These are phyloP conservation scores for Arion vulgaris DNA, from an alignment of 1,140 invertebrate genomes.

Conservation along the genomic window DNA sequence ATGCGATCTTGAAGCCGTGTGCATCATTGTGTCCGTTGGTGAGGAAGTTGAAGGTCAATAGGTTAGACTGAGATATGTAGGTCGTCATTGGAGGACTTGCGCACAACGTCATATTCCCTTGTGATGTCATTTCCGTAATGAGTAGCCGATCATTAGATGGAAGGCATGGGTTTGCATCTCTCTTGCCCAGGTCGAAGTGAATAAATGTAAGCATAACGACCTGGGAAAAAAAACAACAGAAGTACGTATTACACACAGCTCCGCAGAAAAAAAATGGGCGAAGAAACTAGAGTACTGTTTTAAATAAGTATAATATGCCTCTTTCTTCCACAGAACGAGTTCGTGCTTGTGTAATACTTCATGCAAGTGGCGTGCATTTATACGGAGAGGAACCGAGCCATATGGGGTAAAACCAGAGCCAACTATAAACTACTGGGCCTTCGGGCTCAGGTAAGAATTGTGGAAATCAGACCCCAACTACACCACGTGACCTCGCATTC, in stretches of 20 bases:
- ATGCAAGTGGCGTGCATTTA: no score
- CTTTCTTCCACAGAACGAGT: neutral
- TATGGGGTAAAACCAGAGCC: no score
- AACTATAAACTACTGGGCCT: no score
- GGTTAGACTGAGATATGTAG: constrained; percentile 50
- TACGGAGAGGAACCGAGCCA: no score
- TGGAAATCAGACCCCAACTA: no score
- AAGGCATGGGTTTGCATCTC: constrained; percentile 48
- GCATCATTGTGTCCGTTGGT: constrained; percentile 54
- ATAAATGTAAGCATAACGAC: constrained; percentile 56
- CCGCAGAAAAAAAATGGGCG: no score
- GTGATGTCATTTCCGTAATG: constrained; percentile 47
- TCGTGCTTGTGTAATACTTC: neutral
- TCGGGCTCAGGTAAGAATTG: no score
- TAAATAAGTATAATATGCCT: no score
- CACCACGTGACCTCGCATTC: no score
- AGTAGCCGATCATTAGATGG: constrained; percentile 50
- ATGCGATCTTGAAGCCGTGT: constrained; percentile 56
- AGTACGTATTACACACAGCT: no score
- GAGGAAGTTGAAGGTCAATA: constrained; percentile 48
- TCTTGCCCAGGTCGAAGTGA: constrained; percentile 58
- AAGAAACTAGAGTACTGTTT: no score
- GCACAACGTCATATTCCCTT: constrained; percentile 47
- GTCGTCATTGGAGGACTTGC: constrained; percentile 45
- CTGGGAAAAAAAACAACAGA: constrained; percentile 39